Evolutionary conservation across 1,140 invertebrate species (phyloP), one percentile per base, ranked within the genome.

Genomic region (Theocolax elegans): DNA sequence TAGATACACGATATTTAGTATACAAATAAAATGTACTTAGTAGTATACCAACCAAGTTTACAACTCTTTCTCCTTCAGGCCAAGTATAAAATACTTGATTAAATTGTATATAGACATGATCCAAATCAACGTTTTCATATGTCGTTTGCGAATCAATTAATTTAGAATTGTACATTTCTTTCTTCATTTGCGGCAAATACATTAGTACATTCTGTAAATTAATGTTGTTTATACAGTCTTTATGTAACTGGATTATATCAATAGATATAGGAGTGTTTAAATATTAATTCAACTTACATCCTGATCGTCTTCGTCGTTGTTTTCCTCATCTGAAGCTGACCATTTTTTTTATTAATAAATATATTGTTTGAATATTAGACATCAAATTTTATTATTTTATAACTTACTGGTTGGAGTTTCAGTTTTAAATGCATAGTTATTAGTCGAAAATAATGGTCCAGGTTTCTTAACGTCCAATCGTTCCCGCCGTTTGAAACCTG

Each of bases 381-480:
- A n/a, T n/a, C n/a, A n/a, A n/a, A 46, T 46, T 46, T 4, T 8
- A n/a, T 35, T 35, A 49, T 49, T 12, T 38, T 19, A 46, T 48
- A 25, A 66, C 64, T 63, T 44, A 58, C 60, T 46, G 4, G 19
- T 6, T 29, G 69, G 51, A 9, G 54, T 23, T 10, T 82, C 78
- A 25, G 74, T 77, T 72, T 87, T 85, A 48, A 89, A 89, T 31
- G 86, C 87, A 68, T 85, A 89, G 79, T 89, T 89, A 79, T 88
- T 90, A 1, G 88, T 88, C 59, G 88, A 89, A 83, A 92, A 91
- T 49, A 88, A 89, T 23, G 95, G 95, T 35, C 95, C 95, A 2
- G 95, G 95, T 87, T 97, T 97, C 85, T 97, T 97, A n/a, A 96
- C 95, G 85, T 97, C 95, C 42, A 96, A 87, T 75, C 95, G 89